These are phyloP conservation scores for Ophiothrix spiculata DNA, from an alignment of 35 echinoderm and acorn worm species.

Conservation along the genomic window DNA sequence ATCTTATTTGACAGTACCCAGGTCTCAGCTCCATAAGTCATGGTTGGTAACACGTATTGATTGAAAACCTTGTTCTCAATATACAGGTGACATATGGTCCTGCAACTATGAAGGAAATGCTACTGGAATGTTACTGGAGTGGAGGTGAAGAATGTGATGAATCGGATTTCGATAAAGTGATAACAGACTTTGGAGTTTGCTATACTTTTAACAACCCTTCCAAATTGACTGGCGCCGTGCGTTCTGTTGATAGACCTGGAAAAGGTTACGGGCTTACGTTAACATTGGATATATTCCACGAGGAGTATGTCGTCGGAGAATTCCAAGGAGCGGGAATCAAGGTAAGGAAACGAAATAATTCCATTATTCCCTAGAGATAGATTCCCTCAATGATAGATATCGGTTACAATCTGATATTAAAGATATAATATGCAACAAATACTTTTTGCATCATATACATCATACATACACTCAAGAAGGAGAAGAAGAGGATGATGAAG, in stretches of 20 bases:
- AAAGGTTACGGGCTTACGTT: background rate
- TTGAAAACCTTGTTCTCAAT: no score
- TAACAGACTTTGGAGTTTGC: background rate
- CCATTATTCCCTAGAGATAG: background rate
- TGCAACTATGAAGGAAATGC: background rate
- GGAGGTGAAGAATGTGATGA: background rate
- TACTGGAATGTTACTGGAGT: background rate
- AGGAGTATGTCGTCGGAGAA: background rate
- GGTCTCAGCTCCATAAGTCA: no score
- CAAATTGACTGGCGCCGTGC: background rate
- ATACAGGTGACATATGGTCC: no score
- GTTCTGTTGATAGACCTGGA: no score
- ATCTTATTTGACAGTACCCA: no score
- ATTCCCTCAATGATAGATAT: no score
- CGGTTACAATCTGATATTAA: no score
- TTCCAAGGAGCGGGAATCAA: background rate
- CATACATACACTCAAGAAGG: background rate
- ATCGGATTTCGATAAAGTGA: background rate
- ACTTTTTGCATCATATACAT: background rate
- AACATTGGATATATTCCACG: background rate
- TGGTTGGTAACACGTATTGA: no score
- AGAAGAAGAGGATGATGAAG: background rate
- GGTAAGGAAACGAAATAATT: background rate
- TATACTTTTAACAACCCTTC: background rate
- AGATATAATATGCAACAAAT: background rate